Evolutionary conservation across 2,888 invertebrate species (phyloP).

Genomic region (Drosophila affinis): DNA sequence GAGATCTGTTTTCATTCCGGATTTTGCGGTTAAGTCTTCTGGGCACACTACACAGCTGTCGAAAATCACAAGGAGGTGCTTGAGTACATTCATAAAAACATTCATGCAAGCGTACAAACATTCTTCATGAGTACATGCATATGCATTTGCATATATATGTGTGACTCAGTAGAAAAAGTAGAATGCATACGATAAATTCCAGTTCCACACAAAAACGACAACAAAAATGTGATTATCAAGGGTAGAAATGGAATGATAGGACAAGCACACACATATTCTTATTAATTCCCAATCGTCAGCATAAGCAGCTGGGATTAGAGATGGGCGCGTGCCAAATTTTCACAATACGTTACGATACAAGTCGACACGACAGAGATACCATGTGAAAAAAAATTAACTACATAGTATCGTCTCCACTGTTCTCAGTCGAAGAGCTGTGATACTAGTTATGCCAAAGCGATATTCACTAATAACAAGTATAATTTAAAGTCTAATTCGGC

Average conservation of each 20-base stretch:
- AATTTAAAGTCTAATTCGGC: no score
- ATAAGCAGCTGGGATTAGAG: constrained; percentile 40
- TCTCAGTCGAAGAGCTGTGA: no score
- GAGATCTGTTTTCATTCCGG: no score
- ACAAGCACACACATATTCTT: constrained; percentile 58
- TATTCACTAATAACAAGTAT: no score
- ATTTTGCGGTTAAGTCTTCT: not conserved
- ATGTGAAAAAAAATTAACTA: not conserved
- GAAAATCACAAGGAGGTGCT: constrained; percentile 4
- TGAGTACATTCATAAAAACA: not conserved
- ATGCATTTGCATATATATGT: constrained; percentile 11
- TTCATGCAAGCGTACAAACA: not conserved
- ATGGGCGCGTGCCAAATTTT: not conserved
- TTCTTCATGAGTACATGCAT: not conserved
- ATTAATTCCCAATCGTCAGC: constrained; percentile 50
- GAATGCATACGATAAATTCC: constrained; percentile 69
- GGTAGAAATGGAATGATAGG: constrained; percentile 44
- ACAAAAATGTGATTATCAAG: constrained; percentile 31
- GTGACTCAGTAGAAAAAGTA: constrained; percentile 47
- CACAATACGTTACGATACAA: not conserved
- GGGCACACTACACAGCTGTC: not conserved
- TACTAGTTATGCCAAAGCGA: no score
- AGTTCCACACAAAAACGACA: constrained; percentile 45
- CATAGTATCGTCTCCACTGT: no score
- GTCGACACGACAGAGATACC: not conserved